Evolutionary conservation across 2,888 invertebrate genomes (phyloP).

Genomic region (Drosophila robusta): DNA sequence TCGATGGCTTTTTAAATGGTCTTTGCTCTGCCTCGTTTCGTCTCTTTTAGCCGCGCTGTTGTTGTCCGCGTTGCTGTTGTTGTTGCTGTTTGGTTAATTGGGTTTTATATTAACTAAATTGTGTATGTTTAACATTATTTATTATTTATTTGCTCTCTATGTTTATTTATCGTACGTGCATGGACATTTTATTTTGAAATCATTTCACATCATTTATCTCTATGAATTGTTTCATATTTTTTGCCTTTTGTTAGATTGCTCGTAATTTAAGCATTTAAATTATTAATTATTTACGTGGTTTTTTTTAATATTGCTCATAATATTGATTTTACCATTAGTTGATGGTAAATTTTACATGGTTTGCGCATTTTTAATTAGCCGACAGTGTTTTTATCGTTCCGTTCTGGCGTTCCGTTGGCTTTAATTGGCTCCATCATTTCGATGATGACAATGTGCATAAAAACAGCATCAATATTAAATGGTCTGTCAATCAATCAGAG

Average conservation of each 20-base stretch:
- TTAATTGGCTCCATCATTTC: conserved; percentile 50
- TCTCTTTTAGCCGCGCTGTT: conserved; percentile 43
- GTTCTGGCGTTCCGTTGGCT: conserved; percentile 15
- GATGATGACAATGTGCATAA: conserved; percentile 24
- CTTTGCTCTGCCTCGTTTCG: conserved; percentile 29
- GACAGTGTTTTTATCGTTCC: conserved; percentile 58
- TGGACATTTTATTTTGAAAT: conserved; percentile 55
- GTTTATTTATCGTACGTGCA: conserved; percentile 32
- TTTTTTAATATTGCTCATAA: conserved; percentile 27
- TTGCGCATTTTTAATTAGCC: conserved; percentile 74
- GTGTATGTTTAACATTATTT: conserved; percentile 75
- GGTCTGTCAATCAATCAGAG: conserved; percentile 73
- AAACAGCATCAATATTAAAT: conserved; percentile 42
- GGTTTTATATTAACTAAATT: conserved; percentile 78
- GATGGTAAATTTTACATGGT: conserved; percentile 52
- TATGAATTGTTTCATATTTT: conserved; percentile 36
- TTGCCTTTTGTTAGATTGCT: not conserved
- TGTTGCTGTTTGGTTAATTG: conserved; percentile 63
- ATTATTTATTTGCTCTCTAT: conserved; percentile 63
- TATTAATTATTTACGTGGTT: conserved; percentile 59
- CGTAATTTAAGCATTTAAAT: conserved; percentile 65
- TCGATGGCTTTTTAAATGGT: conserved; percentile 72
- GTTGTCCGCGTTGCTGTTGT: conserved; percentile 26
- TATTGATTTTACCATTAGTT: conserved; percentile 75
- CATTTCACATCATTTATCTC: conserved; percentile 70